Conservation (phyloP, 2,797 vertebrate species). For the Pelobates cultripes region DNA sequence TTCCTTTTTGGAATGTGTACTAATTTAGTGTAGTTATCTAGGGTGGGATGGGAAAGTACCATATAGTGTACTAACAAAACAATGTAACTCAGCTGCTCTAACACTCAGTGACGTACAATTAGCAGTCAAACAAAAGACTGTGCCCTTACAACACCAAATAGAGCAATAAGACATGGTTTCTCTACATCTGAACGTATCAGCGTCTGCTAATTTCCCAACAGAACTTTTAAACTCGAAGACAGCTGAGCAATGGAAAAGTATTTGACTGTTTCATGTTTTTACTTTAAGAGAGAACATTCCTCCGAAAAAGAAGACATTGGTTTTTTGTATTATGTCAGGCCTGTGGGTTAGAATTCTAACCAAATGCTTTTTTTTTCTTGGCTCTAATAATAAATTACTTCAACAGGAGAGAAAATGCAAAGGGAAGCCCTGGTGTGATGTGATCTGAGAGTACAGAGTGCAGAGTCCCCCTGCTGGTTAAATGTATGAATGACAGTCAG, state of each 20-base stretch:
- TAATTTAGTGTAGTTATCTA: too few species aligned
- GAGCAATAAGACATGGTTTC: not conserved
- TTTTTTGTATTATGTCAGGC: conserved; percentile 9
- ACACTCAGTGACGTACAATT: too few species aligned
- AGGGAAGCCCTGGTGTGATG: not conserved
- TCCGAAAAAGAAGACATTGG: conserved; percentile 57
- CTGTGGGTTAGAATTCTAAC: not conserved
- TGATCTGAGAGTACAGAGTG: not conserved
- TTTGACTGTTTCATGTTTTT: not conserved
- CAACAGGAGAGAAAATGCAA: not conserved
- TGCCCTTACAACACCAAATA: not conserved
- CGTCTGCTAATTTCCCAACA: not conserved
- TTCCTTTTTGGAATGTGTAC: too few species aligned
- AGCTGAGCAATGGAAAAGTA: not conserved
- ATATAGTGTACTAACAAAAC: too few species aligned
- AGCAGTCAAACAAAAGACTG: too few species aligned
- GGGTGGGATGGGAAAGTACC: too few species aligned
- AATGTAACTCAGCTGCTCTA: too few species aligned
- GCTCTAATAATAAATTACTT: conserved; percentile 31
- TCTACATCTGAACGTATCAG: not conserved
- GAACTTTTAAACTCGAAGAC: not conserved
- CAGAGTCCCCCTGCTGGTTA: conserved; percentile 29
- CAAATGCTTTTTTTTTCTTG: conserved; percentile 8
- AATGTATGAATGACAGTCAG: not conserved
- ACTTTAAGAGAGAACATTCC: not conserved